Conservation (phyloP, 2,888 invertebrate species). For the Philaethria dido region DNA sequence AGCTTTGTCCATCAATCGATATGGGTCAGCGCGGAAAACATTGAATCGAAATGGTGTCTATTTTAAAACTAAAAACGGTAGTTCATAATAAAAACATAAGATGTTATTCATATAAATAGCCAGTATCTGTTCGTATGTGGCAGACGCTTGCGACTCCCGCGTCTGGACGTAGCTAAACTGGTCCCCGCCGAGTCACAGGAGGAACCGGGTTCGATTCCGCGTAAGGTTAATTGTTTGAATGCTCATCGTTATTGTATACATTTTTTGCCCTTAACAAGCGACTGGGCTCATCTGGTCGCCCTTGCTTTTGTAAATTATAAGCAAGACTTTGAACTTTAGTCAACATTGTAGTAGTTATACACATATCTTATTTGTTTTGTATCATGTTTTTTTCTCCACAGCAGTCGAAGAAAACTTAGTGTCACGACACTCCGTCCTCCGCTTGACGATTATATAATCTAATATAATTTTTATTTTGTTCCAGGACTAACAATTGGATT, state of each 20-base stretch:
- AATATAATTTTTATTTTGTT: conserved; percentile 22
- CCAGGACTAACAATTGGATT: conserved; percentile 30
- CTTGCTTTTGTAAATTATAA: not conserved
- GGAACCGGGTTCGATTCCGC: conserved; percentile 15
- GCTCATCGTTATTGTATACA: not conserved
- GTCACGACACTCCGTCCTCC: no score
- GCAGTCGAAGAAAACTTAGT: no score
- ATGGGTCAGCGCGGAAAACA: conserved; percentile 69
- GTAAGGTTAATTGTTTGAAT: conserved; percentile 11
- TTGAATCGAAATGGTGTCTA: conserved; percentile 56
- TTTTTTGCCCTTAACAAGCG: not conserved
- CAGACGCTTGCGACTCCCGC: conserved; percentile 28
- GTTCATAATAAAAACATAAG: conserved; percentile 42
- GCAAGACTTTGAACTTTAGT: conserved; percentile 5
- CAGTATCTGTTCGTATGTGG: conserved; percentile 11
- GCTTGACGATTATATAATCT: not conserved
- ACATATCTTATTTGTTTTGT: no score
- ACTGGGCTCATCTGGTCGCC: not conserved
- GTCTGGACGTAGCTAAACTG: conserved; percentile 21
- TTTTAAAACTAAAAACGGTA: conserved; percentile 45
- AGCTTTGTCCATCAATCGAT: conserved; percentile 65
- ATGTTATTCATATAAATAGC: conserved; percentile 35
- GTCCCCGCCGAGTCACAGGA: not conserved
- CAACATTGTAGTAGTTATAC: no score
- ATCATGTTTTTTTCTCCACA: no score